Percentiles rank a stretch among this genome's conserved stretches.
phyloP scores from a whole-genome alignment of 2,888 invertebrate species.

The Siphlonurus alternatus region DNA sequence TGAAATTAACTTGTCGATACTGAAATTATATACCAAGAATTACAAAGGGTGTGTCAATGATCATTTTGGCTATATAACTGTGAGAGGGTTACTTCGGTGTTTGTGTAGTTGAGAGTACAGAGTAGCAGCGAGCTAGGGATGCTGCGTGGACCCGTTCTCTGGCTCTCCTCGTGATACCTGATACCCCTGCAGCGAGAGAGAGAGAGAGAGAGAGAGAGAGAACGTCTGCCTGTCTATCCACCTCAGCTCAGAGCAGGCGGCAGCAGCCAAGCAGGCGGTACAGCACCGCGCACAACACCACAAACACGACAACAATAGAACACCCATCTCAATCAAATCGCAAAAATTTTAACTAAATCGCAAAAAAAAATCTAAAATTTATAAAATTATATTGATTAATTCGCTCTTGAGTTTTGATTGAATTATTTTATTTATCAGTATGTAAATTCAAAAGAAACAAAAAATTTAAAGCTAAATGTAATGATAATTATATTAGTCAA shows the following conservation, averaged over 20 bases:
- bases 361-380: too few species aligned
- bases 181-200: not conserved
- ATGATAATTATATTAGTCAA: too few species aligned
- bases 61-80: not conserved
- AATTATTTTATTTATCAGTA: too few species aligned
- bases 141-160: not conserved
- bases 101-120: not conserved
- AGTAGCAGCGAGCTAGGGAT: not conserved
- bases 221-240: not conserved
- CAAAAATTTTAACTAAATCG: too few species aligned
- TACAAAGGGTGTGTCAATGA: not conserved
- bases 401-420: too few species aligned
- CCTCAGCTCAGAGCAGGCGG: not conserved
- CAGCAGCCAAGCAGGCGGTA: not conserved
- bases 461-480: too few species aligned
- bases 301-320: too few species aligned
- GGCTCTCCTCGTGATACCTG: not conserved
- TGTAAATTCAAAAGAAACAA: too few species aligned
- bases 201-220: not conserved
- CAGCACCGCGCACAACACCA: not conserved
- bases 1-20: too few species aligned
- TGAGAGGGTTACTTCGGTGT: not conserved
- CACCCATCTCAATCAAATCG: too few species aligned
- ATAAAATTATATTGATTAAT: too few species aligned
- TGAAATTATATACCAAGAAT: too few species aligned